These are phyloP conservation scores for Monomorium pharaonis DNA, from an alignment of 1,140 invertebrate species.

Conservation along the genomic window DNA sequence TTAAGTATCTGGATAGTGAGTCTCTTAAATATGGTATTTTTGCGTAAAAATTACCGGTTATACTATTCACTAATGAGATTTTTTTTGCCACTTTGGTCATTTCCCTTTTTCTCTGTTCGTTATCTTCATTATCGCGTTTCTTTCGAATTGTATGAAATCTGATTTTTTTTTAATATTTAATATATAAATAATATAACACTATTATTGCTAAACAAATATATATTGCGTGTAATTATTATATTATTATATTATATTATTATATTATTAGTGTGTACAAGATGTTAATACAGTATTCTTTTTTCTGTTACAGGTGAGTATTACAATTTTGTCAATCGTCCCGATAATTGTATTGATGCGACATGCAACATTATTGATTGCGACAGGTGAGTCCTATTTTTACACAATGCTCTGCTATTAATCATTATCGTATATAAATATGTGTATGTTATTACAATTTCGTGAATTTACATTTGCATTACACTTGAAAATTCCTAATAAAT, in stretches of 20 bases:
- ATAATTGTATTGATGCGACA: slow-evolving; percentile 31
- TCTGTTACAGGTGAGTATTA: slow-evolving; percentile 81
- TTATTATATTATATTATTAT: background rate
- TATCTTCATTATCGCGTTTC: background rate
- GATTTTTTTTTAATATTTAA: background rate
- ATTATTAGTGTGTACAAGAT: background rate
- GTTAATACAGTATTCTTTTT: slow-evolving; percentile 32
- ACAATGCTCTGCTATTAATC: slow-evolving; percentile 76
- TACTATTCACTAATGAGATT: slow-evolving; percentile 21
- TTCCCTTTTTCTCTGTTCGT: background rate
- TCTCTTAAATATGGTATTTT: background rate
- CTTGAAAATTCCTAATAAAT: slow-evolving; percentile 2
- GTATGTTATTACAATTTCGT: background rate
- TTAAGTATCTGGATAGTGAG: background rate
- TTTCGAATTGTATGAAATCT: background rate
- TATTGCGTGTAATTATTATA: background rate
- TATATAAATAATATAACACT: background rate
- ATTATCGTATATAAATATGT: background rate
- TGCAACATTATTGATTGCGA: slow-evolving; percentile 64
- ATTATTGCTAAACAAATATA: background rate
- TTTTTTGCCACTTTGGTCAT: background rate
- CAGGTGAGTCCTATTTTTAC: slow-evolving; percentile 77
- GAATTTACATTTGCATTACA: background rate
- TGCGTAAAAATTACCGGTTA: background rate
- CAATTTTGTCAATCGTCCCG: slow-evolving; percentile 40